Evolutionary conservation across 2,797 vertebrate species (phyloP).

Genomic region (Coranthus polyacanthus): DNA sequence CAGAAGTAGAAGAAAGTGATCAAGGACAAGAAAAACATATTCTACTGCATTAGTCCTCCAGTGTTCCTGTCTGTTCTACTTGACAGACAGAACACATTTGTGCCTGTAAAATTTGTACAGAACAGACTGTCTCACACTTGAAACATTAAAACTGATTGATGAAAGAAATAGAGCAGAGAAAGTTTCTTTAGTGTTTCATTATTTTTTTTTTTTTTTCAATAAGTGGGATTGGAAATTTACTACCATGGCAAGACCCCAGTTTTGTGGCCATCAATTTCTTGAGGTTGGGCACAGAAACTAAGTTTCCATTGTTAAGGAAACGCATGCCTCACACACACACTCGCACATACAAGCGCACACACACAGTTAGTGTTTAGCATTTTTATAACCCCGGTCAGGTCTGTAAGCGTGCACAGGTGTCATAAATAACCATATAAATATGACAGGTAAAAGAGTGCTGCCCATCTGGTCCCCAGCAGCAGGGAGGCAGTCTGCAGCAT

Average conservation of each 20-base stretch:
- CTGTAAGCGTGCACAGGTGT: conserved; percentile 55
- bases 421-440: conserved; percentile 71
- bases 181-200: conserved; percentile 61
- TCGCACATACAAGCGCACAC: conserved; percentile 13
- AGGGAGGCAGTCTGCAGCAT: conserved; percentile 18
- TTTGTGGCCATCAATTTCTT: conserved; percentile 78
- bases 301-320: conserved; percentile 83
- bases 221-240: conserved; percentile 77
- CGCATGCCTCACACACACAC: conserved; percentile 59
- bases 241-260: conserved; percentile 66
- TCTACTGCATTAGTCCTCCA: neutral
- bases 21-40: neutral
- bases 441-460: conserved; percentile 65
- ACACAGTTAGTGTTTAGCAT: conserved; percentile 46
- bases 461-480: conserved; percentile 74
- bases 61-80: conserved; percentile 23
- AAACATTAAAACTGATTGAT: conserved; percentile 63
- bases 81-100: conserved; percentile 17
- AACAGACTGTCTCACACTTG: conserved; percentile 32
- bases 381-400: conserved; percentile 60
- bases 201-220: conserved; percentile 74
- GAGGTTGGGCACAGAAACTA: conserved; percentile 74
- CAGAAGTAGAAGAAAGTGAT: neutral
- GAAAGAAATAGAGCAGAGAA: conserved; percentile 53
- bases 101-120: conserved; percentile 24